Conservation (phyloP, 2,797 vertebrate species). For the Rhyacichthys aspro region DNA sequence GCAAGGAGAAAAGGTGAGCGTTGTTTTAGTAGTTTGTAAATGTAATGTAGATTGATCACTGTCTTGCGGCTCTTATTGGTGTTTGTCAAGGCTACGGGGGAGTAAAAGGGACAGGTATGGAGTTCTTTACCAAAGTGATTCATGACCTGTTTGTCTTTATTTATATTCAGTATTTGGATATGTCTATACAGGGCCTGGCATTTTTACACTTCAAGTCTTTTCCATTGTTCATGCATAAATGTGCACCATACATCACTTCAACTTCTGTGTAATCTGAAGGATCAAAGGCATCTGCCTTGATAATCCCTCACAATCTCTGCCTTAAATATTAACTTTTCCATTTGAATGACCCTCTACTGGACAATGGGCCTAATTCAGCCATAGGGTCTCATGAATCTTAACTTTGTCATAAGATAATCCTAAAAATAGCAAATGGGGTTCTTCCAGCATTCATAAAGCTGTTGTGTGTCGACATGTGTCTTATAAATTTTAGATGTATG, state of each 20-base stretch:
- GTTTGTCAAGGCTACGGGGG: constrained; percentile 68
- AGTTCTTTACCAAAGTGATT: constrained; percentile 67
- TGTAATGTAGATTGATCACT: constrained; percentile 81
- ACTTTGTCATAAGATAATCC: too few relatives aligned
- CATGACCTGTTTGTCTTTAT: constrained; percentile 67
- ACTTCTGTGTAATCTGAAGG: constrained; percentile 18
- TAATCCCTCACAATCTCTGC: too few relatives aligned
- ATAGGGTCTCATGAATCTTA: too few relatives aligned
- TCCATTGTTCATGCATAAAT: constrained; percentile 68
- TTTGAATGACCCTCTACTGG: constrained; percentile 4
- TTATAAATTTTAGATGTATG: too few relatives aligned
- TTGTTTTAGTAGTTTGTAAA: constrained; percentile 82
- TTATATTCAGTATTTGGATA: constrained; percentile 61
- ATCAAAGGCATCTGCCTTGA: not conserved
- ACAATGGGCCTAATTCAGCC: too few relatives aligned
- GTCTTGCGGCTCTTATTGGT: constrained; percentile 68
- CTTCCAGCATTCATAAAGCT: too few relatives aligned
- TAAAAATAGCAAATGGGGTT: too few relatives aligned
- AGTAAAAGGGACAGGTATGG: constrained; percentile 56
- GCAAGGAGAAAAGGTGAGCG: constrained; percentile 82
- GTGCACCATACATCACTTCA: constrained; percentile 56
- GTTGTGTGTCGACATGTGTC: too few relatives aligned
- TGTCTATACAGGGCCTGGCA: constrained; percentile 59
- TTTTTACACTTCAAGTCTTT: constrained; percentile 69
- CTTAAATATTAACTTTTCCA: not conserved